Evolutionary conservation across 2,888 invertebrate species (phyloP), one percentile per base, ranked within the genome.

Genomic region (Troides oblongomaculatus): DNA sequence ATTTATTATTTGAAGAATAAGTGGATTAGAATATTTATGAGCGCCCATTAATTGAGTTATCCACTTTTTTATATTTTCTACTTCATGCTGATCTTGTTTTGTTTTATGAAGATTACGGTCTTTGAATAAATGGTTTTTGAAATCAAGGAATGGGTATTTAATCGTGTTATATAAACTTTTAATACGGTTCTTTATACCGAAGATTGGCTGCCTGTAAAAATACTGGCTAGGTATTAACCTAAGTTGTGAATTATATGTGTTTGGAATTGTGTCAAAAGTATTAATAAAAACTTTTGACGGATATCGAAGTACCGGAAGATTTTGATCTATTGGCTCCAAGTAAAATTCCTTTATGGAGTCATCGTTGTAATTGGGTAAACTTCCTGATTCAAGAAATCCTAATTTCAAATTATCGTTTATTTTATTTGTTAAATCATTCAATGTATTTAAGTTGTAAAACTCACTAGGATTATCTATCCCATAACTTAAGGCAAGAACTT

Each of bases 1-100:
- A 17, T 66, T 61, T 10, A 70, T n/a, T 30, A 70, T 30, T 23
- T 64, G 25, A 30, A 64, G n/a, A 5, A 70, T 23, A 3, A 14
- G 0, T 10, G 67, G 61, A 61, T 64, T 70, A n/a, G 10, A 1
- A n/a, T 64, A 21, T 30, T 70, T 57, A 8, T 70, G 60, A 0
- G 30, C 46, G 25, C 18, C 17, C 66, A 67, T 70, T 60, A 63
- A 10, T 23, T 18, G 10, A 61, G 17, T 53, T n/a, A 69, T 18
- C 61, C 64, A 69, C 3, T 2, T 53, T 43, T 39, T 39, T 4
- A 69, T 60, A 50, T 56, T 39, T 56, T 60, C n/a, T 8, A 43
- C 30, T 43, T 69, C 69, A 21, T 43, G 56, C 4, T 17, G 25
- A 56, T 64, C 50, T 25, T 64, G 39, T 46, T 17, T 36, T n/a